Evolutionary conservation across 1,140 invertebrate genomes (phyloP), one percentile per base, ranked within the genome.

Genomic region (Drosophila sucinea): DNA sequence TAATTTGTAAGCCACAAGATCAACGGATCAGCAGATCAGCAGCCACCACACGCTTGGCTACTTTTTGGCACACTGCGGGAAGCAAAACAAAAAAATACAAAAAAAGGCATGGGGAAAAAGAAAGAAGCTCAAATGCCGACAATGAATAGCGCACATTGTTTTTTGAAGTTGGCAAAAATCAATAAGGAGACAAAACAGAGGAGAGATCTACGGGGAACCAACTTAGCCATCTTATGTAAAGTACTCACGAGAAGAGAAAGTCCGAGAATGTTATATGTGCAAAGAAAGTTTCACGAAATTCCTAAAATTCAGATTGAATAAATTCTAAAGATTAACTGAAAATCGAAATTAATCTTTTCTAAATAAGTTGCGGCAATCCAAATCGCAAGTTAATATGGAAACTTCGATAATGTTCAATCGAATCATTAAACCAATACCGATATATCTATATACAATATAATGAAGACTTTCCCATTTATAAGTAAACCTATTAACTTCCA

Each of bases 121-220:
- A 71, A 17, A 85, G 70, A 81, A 75, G 65, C 67, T 83, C 77
- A 87, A 87, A 83, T 71, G 83, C 84, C 85, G 84, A 44, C 71
- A 77, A 83, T 87, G 84, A 87, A 89, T 87, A 73, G 83, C 60
- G 60, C 67, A 84, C 84, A 84, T 87, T 87, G 84, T 87, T 66
- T 64, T 73, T 33, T 56, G 44, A 51, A 10, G 23, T 51, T 51
- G 44, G 23, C 23, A 51, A 51, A 51, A 27, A 51, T 27, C 23
- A 51, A 51, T 51, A 51, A 51, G 7, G 44, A 27, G 25, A 51
- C 23, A 25, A 3, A 4, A 7, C 8, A 10, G 23, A 51, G 23
- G 44, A 7, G 4, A 51, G 25, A 51, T 51, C 25, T 51, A 25
- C 5, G 25, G 44, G 7, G 4, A 3, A 51, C 25, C 8, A 27